phyloP scores from a whole-genome alignment of 2,797 vertebrate genomes.

The Hybognathus amarus region DNA sequence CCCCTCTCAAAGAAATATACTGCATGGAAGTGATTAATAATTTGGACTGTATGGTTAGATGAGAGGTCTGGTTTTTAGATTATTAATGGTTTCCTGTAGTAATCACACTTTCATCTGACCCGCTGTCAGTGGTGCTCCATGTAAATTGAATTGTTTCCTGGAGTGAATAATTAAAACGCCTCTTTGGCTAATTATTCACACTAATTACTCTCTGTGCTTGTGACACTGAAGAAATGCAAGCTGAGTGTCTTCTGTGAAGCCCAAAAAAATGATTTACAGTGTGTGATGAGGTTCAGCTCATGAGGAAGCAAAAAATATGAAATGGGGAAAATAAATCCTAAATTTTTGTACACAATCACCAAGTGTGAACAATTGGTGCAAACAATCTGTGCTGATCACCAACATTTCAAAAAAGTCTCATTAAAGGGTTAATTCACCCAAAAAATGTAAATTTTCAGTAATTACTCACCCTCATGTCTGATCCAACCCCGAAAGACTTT shows the following conservation, averaged over 20 bases:
- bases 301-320: slow-evolving; percentile 2
- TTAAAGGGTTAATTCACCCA: background rate
- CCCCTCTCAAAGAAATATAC: background rate
- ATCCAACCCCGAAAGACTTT: too few species aligned
- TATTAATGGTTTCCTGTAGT: slow-evolving; percentile 13
- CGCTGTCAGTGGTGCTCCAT: slow-evolving; percentile 1
- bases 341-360: background rate
- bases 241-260: slow-evolving; percentile 13
- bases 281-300: background rate
- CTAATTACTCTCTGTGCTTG: slow-evolving; percentile 38
- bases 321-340: background rate
- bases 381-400: background rate
- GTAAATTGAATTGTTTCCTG: slow-evolving; percentile 48
- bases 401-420: slow-evolving; percentile 1
- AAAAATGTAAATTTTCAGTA: too few species aligned
- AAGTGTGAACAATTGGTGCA: slow-evolving; percentile 14
- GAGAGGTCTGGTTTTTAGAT: slow-evolving; percentile 8
- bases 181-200: slow-evolving; percentile 51
- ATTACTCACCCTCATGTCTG: too few species aligned
- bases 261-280: slow-evolving; percentile 10
- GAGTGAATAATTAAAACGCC: slow-evolving; percentile 52
- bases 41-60: background rate
- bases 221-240: slow-evolving; percentile 31
- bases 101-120: slow-evolving; percentile 43
- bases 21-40: background rate